Base-by-base conservation (phyloP, 2,113 vertebrate genomes). In the Mirounga angustirostris region DNA sequence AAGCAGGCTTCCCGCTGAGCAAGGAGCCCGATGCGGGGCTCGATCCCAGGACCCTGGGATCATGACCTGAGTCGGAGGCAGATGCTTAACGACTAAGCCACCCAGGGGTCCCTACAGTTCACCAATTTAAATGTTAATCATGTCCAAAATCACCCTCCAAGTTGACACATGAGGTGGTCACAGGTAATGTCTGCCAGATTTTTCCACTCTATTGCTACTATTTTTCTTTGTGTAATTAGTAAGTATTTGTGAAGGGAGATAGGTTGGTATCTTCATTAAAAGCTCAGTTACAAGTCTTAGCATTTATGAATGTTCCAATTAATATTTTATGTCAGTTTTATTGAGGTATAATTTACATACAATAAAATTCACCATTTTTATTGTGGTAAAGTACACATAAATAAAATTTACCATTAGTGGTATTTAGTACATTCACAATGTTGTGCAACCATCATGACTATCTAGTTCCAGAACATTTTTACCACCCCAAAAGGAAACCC, bases 271-370 rank as follows among this genome's bases (percentile, higher is more conserved):
- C 46, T 50, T 93, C 58, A 93, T 82, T 8, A 83, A 89, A 88
- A 84, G 78, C 43, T 84, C 10, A 50, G 11, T 43, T 56, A 26
- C 10, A 67, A 78, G 14, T 89, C 67, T 78, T 89, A 69, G 33
- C 85, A 78, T 89, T 52, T 19, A 46, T 50, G 65, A 73, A 73
- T 74, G 13, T 24, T 30, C 63, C 54, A 90, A 63, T 80, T 85
- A 81, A 73, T 61, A 94, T 78, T 83, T 76, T 76, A 82, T 78
- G 73, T 94, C 40, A 52, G 86, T 84, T 94, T 94, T 79, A 85
- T 56, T 90, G 85, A 91, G 24, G 24, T 46, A 69, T 79, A 79
- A 69, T 69, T 85, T 95, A 69, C 30, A 79, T 59, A 78, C 13
- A 85, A 36, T 79, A 91, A 85, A 91, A 79, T 69, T 24, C 22